Percentiles rank a stretch among this genome's conserved stretches.
Conservation (phyloP, 2,888 invertebrate genomes). For the Endomychus coccineus region DNA sequence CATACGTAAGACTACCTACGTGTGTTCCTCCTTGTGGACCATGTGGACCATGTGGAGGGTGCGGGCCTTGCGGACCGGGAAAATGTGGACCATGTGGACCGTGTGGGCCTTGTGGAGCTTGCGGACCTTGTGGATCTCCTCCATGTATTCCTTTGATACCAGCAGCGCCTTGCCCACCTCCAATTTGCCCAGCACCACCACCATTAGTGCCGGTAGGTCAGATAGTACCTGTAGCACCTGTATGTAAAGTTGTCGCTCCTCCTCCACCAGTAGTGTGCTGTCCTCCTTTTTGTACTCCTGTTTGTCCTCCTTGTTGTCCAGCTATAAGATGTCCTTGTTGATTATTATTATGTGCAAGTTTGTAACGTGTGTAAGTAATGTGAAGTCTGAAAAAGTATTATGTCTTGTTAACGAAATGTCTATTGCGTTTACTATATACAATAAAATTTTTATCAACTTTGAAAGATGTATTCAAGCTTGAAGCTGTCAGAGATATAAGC, state of each 20-base stretch:
- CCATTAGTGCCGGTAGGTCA: slow-evolving; percentile 10
- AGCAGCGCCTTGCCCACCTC: slow-evolving; percentile 25
- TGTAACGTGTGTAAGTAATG: slow-evolving; percentile 6
- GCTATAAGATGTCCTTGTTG: slow-evolving; percentile 7
- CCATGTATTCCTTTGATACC: slow-evolving; percentile 28
- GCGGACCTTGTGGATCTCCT: slow-evolving; percentile 18
- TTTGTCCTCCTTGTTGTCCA: slow-evolving; percentile 29
- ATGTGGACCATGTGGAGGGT: slow-evolving; percentile 30
- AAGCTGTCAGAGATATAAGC: too few relatives aligned
- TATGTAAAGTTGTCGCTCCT: slow-evolving; percentile 10
- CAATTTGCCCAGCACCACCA: slow-evolving; percentile 23
- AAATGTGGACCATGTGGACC: slow-evolving; percentile 31
- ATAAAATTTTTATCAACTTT: too few relatives aligned
- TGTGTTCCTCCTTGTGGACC: slow-evolving; percentile 23
- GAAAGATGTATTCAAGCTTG: too few relatives aligned
- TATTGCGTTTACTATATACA: slow-evolving; percentile 4
- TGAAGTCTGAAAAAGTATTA: slow-evolving; percentile 2
- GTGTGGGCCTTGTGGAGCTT: slow-evolving; percentile 20
- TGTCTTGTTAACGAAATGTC: neutral
- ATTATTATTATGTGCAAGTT: slow-evolving; percentile 1
- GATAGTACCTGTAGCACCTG: too few relatives aligned
- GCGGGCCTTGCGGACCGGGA: slow-evolving; percentile 33
- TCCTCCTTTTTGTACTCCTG: slow-evolving; percentile 30
- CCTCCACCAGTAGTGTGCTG: slow-evolving; percentile 24
- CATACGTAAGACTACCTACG: slow-evolving; percentile 24